Evolutionary conservation across 2,113 vertebrate species (phyloP).

Genomic region (Sander lucioperca): DNA sequence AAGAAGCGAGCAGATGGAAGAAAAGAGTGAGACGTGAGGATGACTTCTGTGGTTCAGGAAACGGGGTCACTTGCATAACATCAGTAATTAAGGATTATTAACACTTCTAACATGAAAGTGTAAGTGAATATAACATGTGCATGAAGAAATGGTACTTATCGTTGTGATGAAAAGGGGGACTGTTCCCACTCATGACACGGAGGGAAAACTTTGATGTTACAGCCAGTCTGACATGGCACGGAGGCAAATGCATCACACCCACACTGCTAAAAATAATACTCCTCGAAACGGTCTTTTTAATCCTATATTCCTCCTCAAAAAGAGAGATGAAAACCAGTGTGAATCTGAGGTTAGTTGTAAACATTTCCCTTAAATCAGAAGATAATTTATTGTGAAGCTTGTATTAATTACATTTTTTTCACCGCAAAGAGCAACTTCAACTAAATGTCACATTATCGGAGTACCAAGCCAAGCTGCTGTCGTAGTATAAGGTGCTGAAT

Average conservation of each 20-base stretch:
- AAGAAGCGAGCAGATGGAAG: background rate
- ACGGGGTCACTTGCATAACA: constrained; percentile 28
- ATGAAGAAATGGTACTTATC: constrained; percentile 2
- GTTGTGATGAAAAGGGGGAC: constrained; percentile 22
- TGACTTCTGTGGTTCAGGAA: background rate
- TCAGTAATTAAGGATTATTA: constrained; percentile 39
- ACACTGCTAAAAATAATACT: background rate
- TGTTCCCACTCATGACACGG: constrained; percentile 11
- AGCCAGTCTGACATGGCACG: constrained; percentile 25
- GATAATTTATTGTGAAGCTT: background rate
- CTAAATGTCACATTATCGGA: background rate
- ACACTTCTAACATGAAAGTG: constrained; percentile 15
- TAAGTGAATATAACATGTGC: constrained; percentile 22
- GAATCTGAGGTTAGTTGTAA: background rate
- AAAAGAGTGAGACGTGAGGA: background rate
- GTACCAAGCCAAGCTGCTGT: background rate
- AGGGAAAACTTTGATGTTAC: constrained; percentile 47
- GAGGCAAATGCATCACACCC: constrained; percentile 16
- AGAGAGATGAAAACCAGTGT: constrained; percentile 12
- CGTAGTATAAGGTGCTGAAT: background rate
- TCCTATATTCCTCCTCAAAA: constrained; percentile 15
- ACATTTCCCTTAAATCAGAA: too few relatives aligned
- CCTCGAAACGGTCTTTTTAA: constrained; percentile 13
- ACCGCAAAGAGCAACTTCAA: background rate
- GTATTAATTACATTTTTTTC: background rate